Percentiles rank a stretch among this genome's conserved stretches.
Conservation (phyloP, 2,797 vertebrate genomes). For the Lophius americanus region DNA sequence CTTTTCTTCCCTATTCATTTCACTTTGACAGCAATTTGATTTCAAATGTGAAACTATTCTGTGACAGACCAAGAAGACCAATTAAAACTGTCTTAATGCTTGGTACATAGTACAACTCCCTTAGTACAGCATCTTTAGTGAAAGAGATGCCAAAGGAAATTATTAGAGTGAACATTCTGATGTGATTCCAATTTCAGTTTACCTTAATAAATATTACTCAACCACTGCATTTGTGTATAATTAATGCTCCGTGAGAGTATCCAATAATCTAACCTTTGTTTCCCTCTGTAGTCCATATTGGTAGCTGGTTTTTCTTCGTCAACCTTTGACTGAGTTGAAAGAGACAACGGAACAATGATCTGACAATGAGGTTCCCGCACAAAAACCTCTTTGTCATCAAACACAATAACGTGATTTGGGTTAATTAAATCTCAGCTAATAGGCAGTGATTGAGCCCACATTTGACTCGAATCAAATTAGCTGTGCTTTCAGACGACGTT, state of each 20-base stretch:
- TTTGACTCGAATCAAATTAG: constrained; percentile 81
- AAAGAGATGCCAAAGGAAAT: constrained; percentile 8
- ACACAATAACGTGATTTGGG: constrained; percentile 82
- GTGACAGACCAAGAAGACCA: constrained; percentile 28
- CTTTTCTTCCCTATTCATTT: constrained; percentile 48
- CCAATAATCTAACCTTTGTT: constrained; percentile 48
- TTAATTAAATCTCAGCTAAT: constrained; percentile 84
- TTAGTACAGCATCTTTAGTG: constrained; percentile 13
- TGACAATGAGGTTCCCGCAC: constrained; percentile 78
- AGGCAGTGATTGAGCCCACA: constrained; percentile 77
- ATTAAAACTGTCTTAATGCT: constrained; percentile 23
- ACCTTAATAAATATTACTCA: not conserved
- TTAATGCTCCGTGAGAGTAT: constrained; percentile 46
- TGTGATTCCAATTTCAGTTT: not conserved
- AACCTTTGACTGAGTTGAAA: constrained; percentile 76
- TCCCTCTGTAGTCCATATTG: constrained; percentile 52
- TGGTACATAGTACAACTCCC: not conserved
- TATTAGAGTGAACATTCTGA: not conserved
- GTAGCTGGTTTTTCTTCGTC: constrained; percentile 61
- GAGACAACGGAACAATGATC: constrained; percentile 79
- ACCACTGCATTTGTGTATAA: constrained; percentile 1
- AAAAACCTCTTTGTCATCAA: constrained; percentile 81
- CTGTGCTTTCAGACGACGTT: constrained; percentile 66
- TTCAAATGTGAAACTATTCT: constrained; percentile 24
- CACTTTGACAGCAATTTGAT: constrained; percentile 49